Base-by-base conservation (phyloP, 2,113 vertebrate genomes). In the Bubo blakistoni region DNA sequence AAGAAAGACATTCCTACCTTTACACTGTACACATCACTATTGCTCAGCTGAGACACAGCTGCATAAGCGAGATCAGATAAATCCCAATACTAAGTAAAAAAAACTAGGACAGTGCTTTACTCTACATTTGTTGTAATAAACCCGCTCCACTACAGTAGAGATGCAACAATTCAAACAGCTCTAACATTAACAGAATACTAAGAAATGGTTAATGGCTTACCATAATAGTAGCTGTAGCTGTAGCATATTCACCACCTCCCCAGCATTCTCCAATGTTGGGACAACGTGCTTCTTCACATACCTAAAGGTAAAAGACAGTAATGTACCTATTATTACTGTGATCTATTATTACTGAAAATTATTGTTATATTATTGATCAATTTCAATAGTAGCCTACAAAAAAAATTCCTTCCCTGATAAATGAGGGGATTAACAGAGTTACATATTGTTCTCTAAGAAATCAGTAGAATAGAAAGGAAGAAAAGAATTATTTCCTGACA, bases 211-310 rank as follows among this genome's bases (percentile, higher is more conserved):
- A 55, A 19, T 38, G 42, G 77, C 98, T 98, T 90, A 99, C 99
- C 99, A 99, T 99, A 94, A 99, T 99, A 9, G 99, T 99, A 89
- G 99, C 99, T 16, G 99, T 99, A 5, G 99, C 99, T 2, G 99
- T 99, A 52, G 99, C 98, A 14, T 99, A 98, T 69, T 99, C 99
- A 82, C 99, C 99, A 32, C 99, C 99, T 88, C 99, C 99, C 99
- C 99, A 99, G 71, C 99, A 99, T 77, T 99, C 99, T 21, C 99
- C 99, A n/a, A 99, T 99, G 97, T 99, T 99, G 44, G 99, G 99
- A 97, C 99, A 99, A 57, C 99, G 98, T 26, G 99, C 99, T 97
- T 99, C 99, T 96, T 99, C 99, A 96, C 99, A 99, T 12, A 99
- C 99, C 99, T 99, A 65, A 57, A 66, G 67, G 63, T 40, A 73